phyloP scores from a whole-genome alignment of 2,888 invertebrate species.

The Camptogramma bilineatum region DNA sequence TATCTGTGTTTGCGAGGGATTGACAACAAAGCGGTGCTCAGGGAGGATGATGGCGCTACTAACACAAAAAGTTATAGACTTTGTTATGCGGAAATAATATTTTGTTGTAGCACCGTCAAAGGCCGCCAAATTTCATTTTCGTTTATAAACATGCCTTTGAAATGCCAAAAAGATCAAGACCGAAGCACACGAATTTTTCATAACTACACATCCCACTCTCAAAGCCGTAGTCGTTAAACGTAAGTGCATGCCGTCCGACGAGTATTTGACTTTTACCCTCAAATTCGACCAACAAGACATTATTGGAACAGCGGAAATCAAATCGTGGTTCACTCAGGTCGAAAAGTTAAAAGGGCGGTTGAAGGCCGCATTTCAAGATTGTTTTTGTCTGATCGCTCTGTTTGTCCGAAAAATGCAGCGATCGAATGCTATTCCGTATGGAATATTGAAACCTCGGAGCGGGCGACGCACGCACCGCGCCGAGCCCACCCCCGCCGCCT shows the following conservation, averaged over 20 bases:
- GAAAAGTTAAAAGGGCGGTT: constrained; percentile 52
- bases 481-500: constrained; percentile 63
- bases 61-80: background rate
- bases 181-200: constrained; percentile 34
- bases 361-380: constrained; percentile 54
- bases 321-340: constrained; percentile 43
- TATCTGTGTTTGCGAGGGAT: background rate
- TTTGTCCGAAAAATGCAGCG: constrained; percentile 75
- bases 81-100: constrained; percentile 8
- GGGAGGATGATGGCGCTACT: background rate
- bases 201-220: constrained; percentile 37
- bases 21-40: background rate
- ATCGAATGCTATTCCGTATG: constrained; percentile 80
- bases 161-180: constrained; percentile 36
- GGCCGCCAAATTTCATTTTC: constrained; percentile 17
- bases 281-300: constrained; percentile 34
- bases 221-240: constrained; percentile 38
- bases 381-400: constrained; percentile 55
- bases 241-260: constrained; percentile 37
- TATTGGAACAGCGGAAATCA: constrained; percentile 33
- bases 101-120: constrained; percentile 16
- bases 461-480: constrained; percentile 52
- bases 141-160: constrained; percentile 23
- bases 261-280: constrained; percentile 32
- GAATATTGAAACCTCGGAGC: constrained; percentile 81